phyloP scores from a whole-genome alignment of 2,888 invertebrate genomes.

The Rugalucina vietnamica region DNA sequence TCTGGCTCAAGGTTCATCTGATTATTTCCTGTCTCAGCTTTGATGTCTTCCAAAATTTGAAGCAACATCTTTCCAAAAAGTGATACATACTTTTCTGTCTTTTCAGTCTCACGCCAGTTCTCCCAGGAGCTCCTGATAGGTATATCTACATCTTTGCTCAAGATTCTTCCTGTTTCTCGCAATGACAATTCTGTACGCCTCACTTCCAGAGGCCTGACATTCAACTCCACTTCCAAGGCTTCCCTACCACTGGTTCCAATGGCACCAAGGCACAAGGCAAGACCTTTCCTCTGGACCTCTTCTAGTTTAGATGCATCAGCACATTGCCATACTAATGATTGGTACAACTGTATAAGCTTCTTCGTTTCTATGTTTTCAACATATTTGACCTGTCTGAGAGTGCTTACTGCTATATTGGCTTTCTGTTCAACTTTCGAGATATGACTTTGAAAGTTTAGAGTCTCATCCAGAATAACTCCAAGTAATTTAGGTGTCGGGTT shows the following conservation, averaged over 20 bases:
- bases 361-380: not conserved
- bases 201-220: constrained; percentile 18
- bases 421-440: not conserved
- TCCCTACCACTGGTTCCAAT: not conserved
- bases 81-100: not conserved
- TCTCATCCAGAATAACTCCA: constrained; percentile 18
- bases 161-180: constrained; percentile 9
- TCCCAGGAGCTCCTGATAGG: not conserved
- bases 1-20: no score
- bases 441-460: constrained; percentile 18
- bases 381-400: not conserved
- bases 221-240: constrained; percentile 8
- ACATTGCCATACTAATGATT: constrained; percentile 21
- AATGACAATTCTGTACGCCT: constrained; percentile 16
- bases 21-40: no score
- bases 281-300: constrained; percentile 23
- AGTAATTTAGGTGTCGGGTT: not conserved
- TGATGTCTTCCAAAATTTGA: no score
- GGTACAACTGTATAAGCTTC: not conserved
- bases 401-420: not conserved
- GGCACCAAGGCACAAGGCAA: constrained; percentile 14
- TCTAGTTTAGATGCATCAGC: not conserved
- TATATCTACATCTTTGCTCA: not conserved
- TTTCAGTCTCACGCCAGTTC: not conserved
- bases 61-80: constrained; percentile 10